Evolutionary conservation across 2,888 invertebrate species (phyloP).

Genomic region (Amphiduros pacificus): DNA sequence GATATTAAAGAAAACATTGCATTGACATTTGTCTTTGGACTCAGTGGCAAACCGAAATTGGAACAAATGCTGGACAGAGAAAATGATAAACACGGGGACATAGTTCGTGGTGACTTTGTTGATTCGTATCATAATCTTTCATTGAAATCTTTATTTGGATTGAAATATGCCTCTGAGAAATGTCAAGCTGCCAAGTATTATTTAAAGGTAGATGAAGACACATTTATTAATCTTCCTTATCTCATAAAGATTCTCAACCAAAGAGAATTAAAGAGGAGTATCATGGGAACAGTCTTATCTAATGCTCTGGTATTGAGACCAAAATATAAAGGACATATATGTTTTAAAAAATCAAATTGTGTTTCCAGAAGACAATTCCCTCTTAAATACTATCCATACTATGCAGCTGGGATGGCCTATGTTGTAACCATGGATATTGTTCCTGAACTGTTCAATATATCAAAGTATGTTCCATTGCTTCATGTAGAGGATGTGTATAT

Average conservation of each 20-base stretch:
- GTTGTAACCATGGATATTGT: conserved; percentile 29
- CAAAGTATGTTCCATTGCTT: conserved; percentile 31
- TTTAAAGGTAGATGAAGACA: conserved; percentile 34
- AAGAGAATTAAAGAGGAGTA: conserved; percentile 12
- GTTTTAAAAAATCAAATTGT: no score
- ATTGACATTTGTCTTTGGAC: conserved; percentile 29
- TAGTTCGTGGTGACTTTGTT: conserved; percentile 29
- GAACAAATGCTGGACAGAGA: conserved; percentile 20
- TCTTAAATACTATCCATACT: conserved; percentile 27
- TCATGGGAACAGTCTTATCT: no score
- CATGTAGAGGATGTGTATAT: conserved; percentile 35
- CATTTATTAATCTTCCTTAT: conserved; percentile 32
- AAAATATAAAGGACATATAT: no score
- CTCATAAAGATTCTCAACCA: conserved; percentile 17
- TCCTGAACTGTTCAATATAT: conserved; percentile 21
- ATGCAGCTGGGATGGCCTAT: conserved; percentile 30
- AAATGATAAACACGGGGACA: conserved; percentile 19
- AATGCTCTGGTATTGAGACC: conserved; percentile 25
- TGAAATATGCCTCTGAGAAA: conserved; percentile 26
- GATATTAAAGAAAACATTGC: conserved; percentile 5
- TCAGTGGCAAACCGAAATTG: conserved; percentile 8
- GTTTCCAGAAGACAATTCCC: conserved; percentile 26
- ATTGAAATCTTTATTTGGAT: conserved; percentile 31
- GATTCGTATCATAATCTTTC: conserved; percentile 32
- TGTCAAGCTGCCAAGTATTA: conserved; percentile 27